Evolutionary conservation across 2,113 vertebrate species (phyloP).

Genomic region (Gavia stellata): DNA sequence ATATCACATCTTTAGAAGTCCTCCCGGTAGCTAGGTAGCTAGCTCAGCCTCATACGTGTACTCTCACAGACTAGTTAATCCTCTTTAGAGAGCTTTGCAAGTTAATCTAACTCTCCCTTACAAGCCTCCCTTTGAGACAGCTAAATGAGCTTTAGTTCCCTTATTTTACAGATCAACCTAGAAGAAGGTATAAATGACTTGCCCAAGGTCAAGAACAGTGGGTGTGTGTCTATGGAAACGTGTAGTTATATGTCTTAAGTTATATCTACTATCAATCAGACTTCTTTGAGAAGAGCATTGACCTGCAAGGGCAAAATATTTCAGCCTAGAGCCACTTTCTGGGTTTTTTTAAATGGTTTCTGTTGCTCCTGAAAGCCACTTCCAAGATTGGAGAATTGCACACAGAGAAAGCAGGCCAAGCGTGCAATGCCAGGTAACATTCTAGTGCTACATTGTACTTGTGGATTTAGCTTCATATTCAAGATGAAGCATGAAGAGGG

Average conservation of each 20-base stretch:
- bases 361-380: not conserved
- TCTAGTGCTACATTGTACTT: not conserved
- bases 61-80: not conserved
- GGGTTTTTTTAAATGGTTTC: not conserved
- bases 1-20: not conserved
- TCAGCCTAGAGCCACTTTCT: not conserved
- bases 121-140: not conserved
- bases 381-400: not conserved
- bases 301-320: not conserved
- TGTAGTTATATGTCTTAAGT: not conserved
- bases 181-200: not conserved
- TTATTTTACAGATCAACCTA: not conserved
- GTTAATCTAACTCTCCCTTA: conserved; percentile 40
- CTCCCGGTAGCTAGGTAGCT: not conserved
- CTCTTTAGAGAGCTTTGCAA: not conserved
- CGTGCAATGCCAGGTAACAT: not conserved
- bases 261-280: not conserved
- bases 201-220: not conserved
- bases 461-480: not conserved
- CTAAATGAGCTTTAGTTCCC: conserved; percentile 34
- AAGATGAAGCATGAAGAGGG: not conserved
- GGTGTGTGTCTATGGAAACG: not conserved
- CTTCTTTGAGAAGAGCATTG: not conserved
- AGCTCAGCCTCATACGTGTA: not conserved
- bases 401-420: not conserved